Base-by-base conservation (phyloP, 2,113 vertebrate genomes). In the Cyprinus carpio region DNA sequence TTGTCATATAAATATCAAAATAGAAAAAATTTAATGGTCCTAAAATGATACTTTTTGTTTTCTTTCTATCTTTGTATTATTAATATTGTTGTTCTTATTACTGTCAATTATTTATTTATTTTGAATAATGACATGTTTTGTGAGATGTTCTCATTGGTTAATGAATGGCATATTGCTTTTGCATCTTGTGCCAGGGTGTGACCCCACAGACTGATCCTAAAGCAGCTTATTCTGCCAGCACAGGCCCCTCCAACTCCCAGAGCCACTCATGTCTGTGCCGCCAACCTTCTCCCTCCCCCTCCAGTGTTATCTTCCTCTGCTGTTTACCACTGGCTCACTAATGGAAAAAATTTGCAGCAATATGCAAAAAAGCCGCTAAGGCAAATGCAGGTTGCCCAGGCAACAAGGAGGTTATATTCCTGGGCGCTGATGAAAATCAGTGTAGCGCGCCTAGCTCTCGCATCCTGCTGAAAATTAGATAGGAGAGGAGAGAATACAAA, bases 331-430 rank as follows among this genome's bases (percentile, higher is more conserved):
- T 37, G 31, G 15, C 62, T 56, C 25, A 4, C 81, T 83, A 82
- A 87, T 78, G 62, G 74, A 87, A 76, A 71, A 76, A 82, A 87
- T 76, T 81, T 87, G 83, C 86, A 87, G 83, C 69, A 87, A 84
- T 87, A 87, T 84, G 83, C 83, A 87, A 87, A 87, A 83, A 84
- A 75, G 76, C 29, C 8, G 37, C 37, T 25, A 93, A 91, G 88
- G 91, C 93, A 46, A 84, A 87, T 87, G 77, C 77, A 56, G 46
- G 86, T 87, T 87, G 83, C 86, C 86, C 67, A 75, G 86, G 86
- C 83, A 84, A 87, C 83, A 54, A 83, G 77, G 51, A 87, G 86
- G 77, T 80, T 75, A 56, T 84, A 82, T 87, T 65, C 58, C 77
- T n/a, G 78, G n/a, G 7, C 20, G 69, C 58, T 87, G 83, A 87